Conservation (phyloP, 2,113 vertebrate species). For the Calonectris borealis region DNA sequence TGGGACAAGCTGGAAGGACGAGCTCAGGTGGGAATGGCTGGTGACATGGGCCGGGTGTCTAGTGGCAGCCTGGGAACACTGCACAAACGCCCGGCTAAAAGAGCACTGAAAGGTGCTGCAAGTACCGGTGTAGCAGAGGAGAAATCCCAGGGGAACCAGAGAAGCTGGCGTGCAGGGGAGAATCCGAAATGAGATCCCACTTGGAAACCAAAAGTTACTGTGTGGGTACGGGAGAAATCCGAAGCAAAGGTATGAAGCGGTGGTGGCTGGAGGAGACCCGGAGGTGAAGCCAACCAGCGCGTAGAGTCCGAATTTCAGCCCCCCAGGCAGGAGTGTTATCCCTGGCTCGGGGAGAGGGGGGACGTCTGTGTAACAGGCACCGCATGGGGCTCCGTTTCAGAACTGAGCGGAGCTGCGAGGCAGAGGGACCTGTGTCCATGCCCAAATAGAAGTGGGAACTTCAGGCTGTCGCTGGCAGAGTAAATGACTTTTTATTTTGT, state of each 20-base stretch:
- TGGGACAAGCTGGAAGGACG: not conserved
- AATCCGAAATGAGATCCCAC: not conserved
- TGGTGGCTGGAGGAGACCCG: not conserved
- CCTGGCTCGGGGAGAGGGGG: not conserved
- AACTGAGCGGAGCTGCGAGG: not conserved
- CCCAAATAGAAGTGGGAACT: fast-evolving
- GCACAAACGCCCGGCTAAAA: not conserved
- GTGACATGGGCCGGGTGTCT: no score
- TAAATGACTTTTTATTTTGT: not conserved
- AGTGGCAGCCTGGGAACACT: not conserved
- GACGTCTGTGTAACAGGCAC: no score
- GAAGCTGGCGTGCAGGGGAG: not conserved
- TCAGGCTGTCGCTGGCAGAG: not conserved
- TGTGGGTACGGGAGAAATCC: not conserved
- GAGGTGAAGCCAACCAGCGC: fast-evolving
- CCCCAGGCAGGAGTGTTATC: not conserved
- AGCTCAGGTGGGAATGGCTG: not conserved
- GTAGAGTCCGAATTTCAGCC: not conserved
- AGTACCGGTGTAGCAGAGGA: fast-evolving
- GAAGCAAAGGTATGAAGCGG: not conserved
- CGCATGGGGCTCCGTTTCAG: fast-evolving
- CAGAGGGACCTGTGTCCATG: not conserved
- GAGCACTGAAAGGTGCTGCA: not conserved
- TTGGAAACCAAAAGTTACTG: fast-evolving
- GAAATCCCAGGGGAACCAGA: not conserved